Conservation (phyloP, 2,888 invertebrate species). For the Caenorhabditis uteleia region DNA sequence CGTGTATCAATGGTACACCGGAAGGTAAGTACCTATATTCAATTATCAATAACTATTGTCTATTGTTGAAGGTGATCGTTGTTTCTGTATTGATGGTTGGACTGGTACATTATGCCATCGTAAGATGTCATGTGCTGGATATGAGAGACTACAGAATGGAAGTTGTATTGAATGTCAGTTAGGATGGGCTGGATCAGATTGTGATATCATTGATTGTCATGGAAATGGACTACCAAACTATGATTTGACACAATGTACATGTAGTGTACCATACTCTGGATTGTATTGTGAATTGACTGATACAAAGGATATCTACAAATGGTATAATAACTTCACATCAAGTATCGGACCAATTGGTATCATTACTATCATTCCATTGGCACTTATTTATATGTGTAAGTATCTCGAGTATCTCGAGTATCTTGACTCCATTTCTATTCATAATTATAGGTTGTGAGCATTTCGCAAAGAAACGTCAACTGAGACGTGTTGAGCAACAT, state of each 20-base stretch:
- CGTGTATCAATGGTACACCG: slow-evolving; percentile 44
- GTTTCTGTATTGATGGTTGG: slow-evolving; percentile 46
- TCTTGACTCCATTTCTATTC: neutral
- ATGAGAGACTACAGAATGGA: slow-evolving; percentile 35
- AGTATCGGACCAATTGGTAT: slow-evolving; percentile 46
- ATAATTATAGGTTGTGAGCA: slow-evolving; percentile 42
- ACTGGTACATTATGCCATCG: slow-evolving; percentile 48
- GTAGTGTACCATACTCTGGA: slow-evolving; percentile 42
- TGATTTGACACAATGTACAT: slow-evolving; percentile 42
- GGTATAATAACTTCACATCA: slow-evolving; percentile 49
- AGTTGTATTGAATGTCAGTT: slow-evolving; percentile 38
- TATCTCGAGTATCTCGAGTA: no score
- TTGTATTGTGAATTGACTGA: slow-evolving; percentile 40
- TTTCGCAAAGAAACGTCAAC: slow-evolving; percentile 42
- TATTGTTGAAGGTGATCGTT: slow-evolving; percentile 50
- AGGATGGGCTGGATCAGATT: slow-evolving; percentile 48
- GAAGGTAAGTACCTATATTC: slow-evolving; percentile 24
- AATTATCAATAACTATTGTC: slow-evolving; percentile 2
- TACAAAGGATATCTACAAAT: slow-evolving; percentile 46
- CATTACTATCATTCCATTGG: slow-evolving; percentile 45
- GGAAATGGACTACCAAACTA: slow-evolving; percentile 44
- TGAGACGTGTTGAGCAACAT: slow-evolving; percentile 46
- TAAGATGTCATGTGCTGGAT: slow-evolving; percentile 45
- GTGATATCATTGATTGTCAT: slow-evolving; percentile 48
- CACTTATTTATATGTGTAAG: slow-evolving; percentile 46